Evolutionary conservation across 2,797 vertebrate species (phyloP).

Genomic region (Vespertilio murinus): DNA sequence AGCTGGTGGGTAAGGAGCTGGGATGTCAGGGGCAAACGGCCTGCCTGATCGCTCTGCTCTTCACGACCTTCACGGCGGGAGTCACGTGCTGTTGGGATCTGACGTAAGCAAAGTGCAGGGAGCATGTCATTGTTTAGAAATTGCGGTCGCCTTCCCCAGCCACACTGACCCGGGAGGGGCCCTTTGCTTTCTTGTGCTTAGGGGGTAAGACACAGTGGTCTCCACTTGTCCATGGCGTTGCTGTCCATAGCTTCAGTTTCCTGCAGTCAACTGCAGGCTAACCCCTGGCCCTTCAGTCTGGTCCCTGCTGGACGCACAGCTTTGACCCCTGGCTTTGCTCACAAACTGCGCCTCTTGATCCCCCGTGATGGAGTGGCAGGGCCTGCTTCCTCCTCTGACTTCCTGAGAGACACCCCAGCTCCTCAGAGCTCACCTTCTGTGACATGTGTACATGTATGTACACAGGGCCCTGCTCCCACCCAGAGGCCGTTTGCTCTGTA

Average conservation of each 20-base stretch:
- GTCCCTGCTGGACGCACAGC: no score
- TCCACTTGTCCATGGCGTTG: no score
- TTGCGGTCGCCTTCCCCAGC: not conserved
- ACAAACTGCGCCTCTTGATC: no score
- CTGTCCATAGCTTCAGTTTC: not conserved
- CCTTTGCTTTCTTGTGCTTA: not conserved
- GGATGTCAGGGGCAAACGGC: not conserved
- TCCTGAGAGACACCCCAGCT: no score
- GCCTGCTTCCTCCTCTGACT: no score
- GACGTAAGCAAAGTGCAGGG: not conserved
- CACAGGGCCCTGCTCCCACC: no score
- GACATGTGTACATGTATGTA: no score
- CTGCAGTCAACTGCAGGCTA: not conserved
- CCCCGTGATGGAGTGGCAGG: no score
- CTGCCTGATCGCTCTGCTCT: not conserved
- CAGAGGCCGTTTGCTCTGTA: no score
- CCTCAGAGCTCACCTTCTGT: no score
- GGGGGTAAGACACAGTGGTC: not conserved
- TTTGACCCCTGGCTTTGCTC: no score
- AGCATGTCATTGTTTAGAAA: not conserved
- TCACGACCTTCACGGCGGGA: not conserved
- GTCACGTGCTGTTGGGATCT: not conserved
- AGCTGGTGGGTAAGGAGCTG: not conserved
- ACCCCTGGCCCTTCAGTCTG: no score
- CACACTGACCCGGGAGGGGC: not conserved